These are phyloP conservation scores for Sula dactylatra DNA, from an alignment of 2,113 vertebrate genomes.

Conservation along the genomic window DNA sequence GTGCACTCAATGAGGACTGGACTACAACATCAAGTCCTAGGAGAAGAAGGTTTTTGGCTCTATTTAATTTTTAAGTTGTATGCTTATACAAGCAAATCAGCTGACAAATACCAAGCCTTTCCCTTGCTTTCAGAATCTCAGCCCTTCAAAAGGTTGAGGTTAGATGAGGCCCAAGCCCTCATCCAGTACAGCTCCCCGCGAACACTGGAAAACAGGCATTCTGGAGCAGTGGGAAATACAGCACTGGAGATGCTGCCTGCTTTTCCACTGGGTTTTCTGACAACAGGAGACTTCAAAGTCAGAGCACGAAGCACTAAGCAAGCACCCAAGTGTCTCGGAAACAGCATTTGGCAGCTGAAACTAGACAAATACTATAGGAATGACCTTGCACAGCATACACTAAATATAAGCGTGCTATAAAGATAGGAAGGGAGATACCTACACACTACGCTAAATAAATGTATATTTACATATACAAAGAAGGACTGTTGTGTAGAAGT, in stretches of 20 bases:
- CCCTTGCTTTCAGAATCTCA: neutral
- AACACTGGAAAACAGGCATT: fast-evolving
- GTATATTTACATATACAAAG: neutral
- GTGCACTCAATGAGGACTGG: neutral
- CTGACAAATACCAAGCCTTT: neutral
- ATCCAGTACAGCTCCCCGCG: fast-evolving
- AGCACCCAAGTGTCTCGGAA: neutral
- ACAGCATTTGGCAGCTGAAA: neutral
- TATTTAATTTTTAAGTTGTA: neutral
- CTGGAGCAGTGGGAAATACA: neutral
- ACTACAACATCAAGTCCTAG: neutral
- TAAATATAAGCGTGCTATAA: neutral
- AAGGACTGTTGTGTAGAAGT: neutral
- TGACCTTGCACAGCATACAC: neutral
- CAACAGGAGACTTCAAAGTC: neutral
- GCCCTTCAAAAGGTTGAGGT: neutral
- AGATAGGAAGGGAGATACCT: neutral
- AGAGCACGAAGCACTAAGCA: neutral
- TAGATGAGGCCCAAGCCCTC: neutral
- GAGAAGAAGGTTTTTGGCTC: neutral
- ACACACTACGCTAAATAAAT: neutral
- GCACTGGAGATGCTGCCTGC: neutral
- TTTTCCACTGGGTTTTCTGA: neutral
- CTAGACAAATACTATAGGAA: neutral
- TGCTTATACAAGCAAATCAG: neutral